Evolutionary conservation across 1,140 invertebrate genomes (phyloP), one percentile per base, ranked within the genome.

Genomic region (Pseudachorutes palmiensis): DNA sequence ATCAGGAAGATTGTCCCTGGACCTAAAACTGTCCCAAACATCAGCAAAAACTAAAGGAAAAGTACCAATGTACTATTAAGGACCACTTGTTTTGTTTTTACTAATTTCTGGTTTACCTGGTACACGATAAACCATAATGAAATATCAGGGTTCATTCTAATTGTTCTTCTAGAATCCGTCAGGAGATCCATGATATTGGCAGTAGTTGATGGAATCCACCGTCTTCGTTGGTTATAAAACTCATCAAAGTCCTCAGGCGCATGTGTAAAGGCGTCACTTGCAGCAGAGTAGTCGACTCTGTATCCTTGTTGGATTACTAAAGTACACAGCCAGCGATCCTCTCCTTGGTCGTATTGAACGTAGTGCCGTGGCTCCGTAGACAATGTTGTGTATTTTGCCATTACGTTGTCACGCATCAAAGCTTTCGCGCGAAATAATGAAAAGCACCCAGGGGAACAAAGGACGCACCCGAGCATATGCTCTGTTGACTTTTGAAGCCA

Each of bases 401-500:
- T 84, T 0, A 86, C 83, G 72, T 84, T 83, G 67, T 84, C 81
- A 74, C 84, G 82, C 82, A 86, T 84, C 19, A 86, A 74, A 30
- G 83, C 83, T 68, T 80, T 81, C 0, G 80, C 82, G 62, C 84
- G 73, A 71, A 80, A 85, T 49, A 86, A 73, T 1, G 81, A 83
- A 74, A 86, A 86, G 68, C 84, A 85, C 1, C 84, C 84, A 12
- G 84, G 84, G 72, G 81, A 82, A 75, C 85, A 86, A 5, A 86
- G 79, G 1, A 86, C 85, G 75, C 85, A 86, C 32, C 84, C 85
- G 74, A 86, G 82, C 78, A 85, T 81, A 72, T 86, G 84, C 70
- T 86, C 84, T 12, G 84, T 85, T 9, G 85, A 82, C 75, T 86
- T 86, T 76, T 87, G 85, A 9, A 86, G 77, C 85, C 85, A 86